These are phyloP conservation scores for Cephalotes varians DNA, from an alignment of 2,888 invertebrate species.

Conservation along the genomic window DNA sequence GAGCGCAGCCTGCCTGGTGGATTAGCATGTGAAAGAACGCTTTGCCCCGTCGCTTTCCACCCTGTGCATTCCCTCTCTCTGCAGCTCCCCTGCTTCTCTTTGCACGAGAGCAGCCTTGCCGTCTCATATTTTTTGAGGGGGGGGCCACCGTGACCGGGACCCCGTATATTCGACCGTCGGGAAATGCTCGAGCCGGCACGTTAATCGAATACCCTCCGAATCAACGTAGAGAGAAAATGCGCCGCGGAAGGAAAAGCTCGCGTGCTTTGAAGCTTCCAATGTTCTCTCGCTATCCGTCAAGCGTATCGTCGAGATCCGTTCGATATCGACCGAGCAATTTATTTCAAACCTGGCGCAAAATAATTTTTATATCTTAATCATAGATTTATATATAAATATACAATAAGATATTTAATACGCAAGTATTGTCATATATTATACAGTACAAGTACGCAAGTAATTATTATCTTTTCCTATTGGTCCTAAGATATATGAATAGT, in stretches of 20 bases:
- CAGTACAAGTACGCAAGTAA: not conserved
- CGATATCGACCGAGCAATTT: not conserved
- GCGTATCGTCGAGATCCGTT: not conserved
- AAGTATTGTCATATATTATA: not conserved
- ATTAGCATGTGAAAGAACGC: slow-evolving; percentile 85
- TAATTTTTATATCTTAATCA: not conserved
- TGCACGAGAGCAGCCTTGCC: slow-evolving; percentile 58
- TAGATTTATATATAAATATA: not conserved
- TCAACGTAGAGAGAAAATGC: slow-evolving; percentile 34
- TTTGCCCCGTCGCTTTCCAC: slow-evolving; percentile 80
- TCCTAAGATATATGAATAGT: not conserved
- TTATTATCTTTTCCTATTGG: not conserved
- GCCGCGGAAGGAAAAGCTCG: slow-evolving; percentile 36
- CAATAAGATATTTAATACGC: slow-evolving; percentile 3
- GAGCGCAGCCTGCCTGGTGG: slow-evolving; percentile 81
- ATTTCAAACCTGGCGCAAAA: not conserved
- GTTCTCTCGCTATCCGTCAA: slow-evolving; percentile 21
- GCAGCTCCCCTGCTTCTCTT: slow-evolving; percentile 46
- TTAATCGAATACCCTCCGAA: slow-evolving; percentile 55
- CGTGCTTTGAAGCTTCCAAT: slow-evolving; percentile 22
- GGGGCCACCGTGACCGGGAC: slow-evolving; percentile 58
- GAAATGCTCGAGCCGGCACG: slow-evolving; percentile 50
- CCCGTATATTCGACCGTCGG: slow-evolving; percentile 61
- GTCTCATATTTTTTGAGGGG: slow-evolving; percentile 73
- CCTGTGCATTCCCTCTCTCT: slow-evolving; percentile 63